Base-by-base conservation (phyloP, 2,797 vertebrate genomes). In the Eremophila alpestris region DNA sequence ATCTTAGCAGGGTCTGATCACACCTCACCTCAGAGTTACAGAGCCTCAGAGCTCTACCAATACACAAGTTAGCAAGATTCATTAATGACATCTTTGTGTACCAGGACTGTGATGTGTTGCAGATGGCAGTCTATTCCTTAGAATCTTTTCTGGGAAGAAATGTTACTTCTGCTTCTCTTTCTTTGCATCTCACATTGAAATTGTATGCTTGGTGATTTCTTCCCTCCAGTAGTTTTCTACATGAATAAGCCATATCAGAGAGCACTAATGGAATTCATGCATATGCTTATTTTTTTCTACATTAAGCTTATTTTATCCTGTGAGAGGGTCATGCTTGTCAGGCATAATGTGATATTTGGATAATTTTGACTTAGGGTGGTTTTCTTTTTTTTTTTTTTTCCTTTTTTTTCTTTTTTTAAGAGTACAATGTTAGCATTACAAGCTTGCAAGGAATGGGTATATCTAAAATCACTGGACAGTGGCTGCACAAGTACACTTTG, bases 191-290 rank as follows among this genome's bases (percentile, higher is more conserved):
- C 90, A 93, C 83, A 86, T 4, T 80, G 87, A 71, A 91, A 93
- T 77, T 68, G 86, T 75, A 84, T 86, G 91, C 94, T 87, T 96
- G 77, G 78, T 92, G 85, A 92, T 90, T 97, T 96, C 94, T 96
- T 90, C 95, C 95, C 94, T 97, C 93, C 91, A 96, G 95, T 93
- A 75, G 85, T 95, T 96, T 96, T 97, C 96, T 96, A 96, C 96
- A 96, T 96, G 96, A 96, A 95, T 96, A 97, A 96, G 75, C 86
- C 1, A 0, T 94, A 96, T 96, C 93, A 94, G 87, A 87, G 48
- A 89, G 87, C 85, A 88, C 68, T 78, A 87, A 82, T 65, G 75
- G 78, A 82, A 96, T 83, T 94, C 76, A 95, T 90, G 94, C 95
- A 96, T 95, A 96, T 60, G 80, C 79, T 93, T 88, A 63, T 87